These are phyloP conservation scores for Otus sunia DNA, from an alignment of 2,113 vertebrate species.

Conservation along the genomic window DNA sequence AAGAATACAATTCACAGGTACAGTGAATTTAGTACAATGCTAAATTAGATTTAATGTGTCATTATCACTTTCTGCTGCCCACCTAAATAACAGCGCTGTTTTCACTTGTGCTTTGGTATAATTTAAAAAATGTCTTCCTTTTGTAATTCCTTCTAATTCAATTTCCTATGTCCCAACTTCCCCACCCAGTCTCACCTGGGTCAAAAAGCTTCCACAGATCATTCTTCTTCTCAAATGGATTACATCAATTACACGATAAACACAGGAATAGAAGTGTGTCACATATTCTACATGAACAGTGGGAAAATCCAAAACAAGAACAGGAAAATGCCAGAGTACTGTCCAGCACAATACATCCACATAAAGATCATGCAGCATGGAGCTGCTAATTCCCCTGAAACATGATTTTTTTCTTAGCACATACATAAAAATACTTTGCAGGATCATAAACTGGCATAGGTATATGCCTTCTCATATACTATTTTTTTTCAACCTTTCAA, in stretches of 20 bases:
- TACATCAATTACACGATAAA: neutral
- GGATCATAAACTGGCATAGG: neutral
- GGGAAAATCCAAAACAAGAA: neutral
- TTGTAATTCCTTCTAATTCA: neutral
- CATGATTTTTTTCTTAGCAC: neutral
- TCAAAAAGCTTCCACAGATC: neutral
- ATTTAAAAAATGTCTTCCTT: neutral
- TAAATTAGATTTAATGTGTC: neutral
- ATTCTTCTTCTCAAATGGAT: neutral
- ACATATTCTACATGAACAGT: neutral
- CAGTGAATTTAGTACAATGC: neutral
- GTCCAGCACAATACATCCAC: neutral
- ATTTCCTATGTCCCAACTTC: neutral
- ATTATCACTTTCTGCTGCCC: neutral
- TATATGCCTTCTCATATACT: neutral
- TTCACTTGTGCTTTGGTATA: neutral
- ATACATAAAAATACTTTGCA: neutral
- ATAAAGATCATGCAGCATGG: neutral
- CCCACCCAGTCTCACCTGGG: neutral
- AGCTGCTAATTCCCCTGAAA: neutral
- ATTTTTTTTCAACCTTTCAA: neutral
- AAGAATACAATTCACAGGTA: neutral
- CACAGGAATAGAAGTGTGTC: fast-evolving
- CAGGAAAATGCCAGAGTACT: neutral
- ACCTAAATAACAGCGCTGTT: neutral